Conservation (phyloP, 1,140 invertebrate species). For the Atta texana region DNA sequence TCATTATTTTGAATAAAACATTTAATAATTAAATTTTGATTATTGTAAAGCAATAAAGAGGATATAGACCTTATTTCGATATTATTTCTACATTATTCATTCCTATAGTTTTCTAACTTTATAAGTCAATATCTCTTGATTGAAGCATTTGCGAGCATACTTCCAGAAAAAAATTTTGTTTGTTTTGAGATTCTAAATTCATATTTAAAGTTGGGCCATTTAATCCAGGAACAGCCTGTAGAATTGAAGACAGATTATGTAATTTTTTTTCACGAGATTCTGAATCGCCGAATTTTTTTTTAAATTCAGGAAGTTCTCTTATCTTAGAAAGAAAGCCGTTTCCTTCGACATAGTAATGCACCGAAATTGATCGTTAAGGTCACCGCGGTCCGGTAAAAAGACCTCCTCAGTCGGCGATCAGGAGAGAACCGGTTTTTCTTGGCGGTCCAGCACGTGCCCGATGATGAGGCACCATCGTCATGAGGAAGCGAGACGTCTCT, state of each 20-base stretch:
- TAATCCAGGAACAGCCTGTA: too few species aligned
- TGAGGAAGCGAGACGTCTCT: slow-evolving; percentile 53
- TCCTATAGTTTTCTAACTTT: too few species aligned
- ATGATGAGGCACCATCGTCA: slow-evolving; percentile 68
- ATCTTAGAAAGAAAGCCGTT: not conserved
- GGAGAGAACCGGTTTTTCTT: slow-evolving; percentile 71
- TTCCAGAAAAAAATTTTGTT: too few species aligned
- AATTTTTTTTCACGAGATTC: not conserved
- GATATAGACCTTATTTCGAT: too few species aligned
- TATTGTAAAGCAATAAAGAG: too few species aligned
- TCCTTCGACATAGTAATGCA: slow-evolving; percentile 50
- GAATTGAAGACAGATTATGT: not conserved
- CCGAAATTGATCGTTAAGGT: slow-evolving; percentile 68
- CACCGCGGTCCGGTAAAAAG: slow-evolving; percentile 45
- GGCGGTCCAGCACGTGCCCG: slow-evolving; percentile 71
- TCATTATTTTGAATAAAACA: too few species aligned
- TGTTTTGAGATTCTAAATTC: too few species aligned
- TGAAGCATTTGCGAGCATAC: too few species aligned
- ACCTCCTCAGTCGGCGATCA: slow-evolving; percentile 22
- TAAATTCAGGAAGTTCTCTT: not conserved
- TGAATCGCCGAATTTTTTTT: not conserved
- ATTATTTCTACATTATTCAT: too few species aligned
- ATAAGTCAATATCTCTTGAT: too few species aligned
- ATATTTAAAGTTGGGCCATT: too few species aligned
- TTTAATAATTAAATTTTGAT: too few species aligned